A percentile compares a stretch with the other conserved stretches of the same genome.
Evolutionary conservation across 2,113 vertebrate genomes (phyloP).

Genomic region (Hippocampus mohnikei): DNA sequence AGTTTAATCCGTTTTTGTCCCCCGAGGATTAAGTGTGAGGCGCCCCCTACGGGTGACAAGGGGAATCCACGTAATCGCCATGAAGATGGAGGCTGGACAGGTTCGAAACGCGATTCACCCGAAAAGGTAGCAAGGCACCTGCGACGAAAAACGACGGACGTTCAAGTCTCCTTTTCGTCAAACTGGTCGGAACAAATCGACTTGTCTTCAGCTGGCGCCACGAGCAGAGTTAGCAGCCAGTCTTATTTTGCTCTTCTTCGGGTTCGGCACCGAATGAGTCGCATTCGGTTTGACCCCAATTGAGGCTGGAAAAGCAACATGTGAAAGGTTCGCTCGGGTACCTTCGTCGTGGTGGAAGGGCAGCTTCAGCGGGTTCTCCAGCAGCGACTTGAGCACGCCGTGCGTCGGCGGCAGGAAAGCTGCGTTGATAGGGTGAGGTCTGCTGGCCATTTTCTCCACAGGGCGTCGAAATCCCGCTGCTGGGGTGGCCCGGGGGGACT

Average conservation of each 20-base stretch:
- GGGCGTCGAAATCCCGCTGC: slow-evolving; percentile 19
- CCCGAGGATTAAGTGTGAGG: background rate
- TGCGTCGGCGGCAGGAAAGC: slow-evolving; percentile 90
- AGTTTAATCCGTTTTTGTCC: background rate
- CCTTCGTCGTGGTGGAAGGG: slow-evolving; percentile 91
- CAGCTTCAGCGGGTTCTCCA: slow-evolving; percentile 95
- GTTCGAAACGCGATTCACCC: slow-evolving; percentile 5
- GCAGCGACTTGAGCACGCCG: slow-evolving; percentile 92
- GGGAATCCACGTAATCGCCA: slow-evolving; percentile 24
- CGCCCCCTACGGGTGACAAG: slow-evolving; percentile 54
- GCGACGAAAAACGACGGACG: background rate
- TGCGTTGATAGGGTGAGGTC: slow-evolving; percentile 82
- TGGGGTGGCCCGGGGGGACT: slow-evolving; percentile 19
- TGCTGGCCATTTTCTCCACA: slow-evolving; percentile 89
- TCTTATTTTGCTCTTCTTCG: background rate
- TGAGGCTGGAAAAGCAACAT: background rate
- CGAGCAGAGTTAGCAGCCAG: background rate
- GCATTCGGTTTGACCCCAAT: background rate
- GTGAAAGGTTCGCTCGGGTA: slow-evolving; percentile 41
- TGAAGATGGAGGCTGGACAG: slow-evolving; percentile 26
- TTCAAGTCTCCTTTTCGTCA: background rate
- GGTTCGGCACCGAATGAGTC: background rate
- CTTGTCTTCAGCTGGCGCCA: background rate
- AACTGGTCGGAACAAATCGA: background rate
- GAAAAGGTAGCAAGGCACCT: background rate